Base-by-base conservation (phyloP, 2,888 invertebrate genomes). In the Rapana venosa region DNA sequence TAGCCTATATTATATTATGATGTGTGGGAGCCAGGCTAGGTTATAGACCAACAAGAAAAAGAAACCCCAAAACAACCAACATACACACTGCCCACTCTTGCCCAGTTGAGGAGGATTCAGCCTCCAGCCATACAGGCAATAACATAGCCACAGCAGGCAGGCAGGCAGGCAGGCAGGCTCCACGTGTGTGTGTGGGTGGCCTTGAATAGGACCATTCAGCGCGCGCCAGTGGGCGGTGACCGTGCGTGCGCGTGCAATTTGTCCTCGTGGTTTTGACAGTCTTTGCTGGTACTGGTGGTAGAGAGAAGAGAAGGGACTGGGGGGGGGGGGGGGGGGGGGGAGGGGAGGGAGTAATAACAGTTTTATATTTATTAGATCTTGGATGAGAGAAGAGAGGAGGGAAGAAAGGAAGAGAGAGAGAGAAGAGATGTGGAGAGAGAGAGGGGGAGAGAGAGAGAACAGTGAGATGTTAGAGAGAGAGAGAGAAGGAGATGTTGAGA, bases 151-250 rank as follows among this genome's bases (percentile, higher is more conserved):
- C 32, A 79, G 20, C 15, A 32, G 22, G 4, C 35, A 1, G 32
- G 26, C 32, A 32, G 79, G 32, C 79, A 79, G 79, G 32, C 79
- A 32, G 79, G n/a, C 74, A 74, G 74, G 11, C 74, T 13, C 79
- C 15, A 15, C 35, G 32, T 79, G 79, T 79, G 35, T 22, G 32
- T 79, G 79, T 79, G 79, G 79, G 79, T 85, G 58, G 17, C 85
- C 47, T 58, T 85, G 30, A 47, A 47, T 47, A 58, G n/a, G 13
- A 30, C 85, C 30, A 85, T 30, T 56, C 56, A 85, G 47, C 58
- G 26, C 32, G 85, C 47, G 85, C 56, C 85, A 30, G 79, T 79
- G 79, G 79, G 79, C 79, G 79, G 79, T 79, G 35, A 79, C 79
- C 22, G 35, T 20, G 79, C 79, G 35, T 79, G 79, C 35, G 79